A percentile compares a stretch with the other conserved stretches of the same genome.
Conservation (phyloP, 2,888 invertebrate genomes). For the Pseudococcus longispinus region DNA sequence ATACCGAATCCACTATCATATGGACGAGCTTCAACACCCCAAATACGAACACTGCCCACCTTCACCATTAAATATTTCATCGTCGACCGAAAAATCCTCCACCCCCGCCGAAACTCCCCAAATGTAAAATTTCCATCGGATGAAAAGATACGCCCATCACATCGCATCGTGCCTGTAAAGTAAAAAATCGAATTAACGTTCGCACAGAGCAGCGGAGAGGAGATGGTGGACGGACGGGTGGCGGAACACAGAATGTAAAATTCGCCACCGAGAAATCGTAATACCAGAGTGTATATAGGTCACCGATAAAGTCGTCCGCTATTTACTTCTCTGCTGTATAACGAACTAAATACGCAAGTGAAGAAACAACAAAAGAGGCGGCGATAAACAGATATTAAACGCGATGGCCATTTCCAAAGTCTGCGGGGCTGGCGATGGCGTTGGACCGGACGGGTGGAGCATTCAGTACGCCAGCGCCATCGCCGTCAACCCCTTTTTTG, state of each 20-base stretch:
- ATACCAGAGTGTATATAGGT: neutral
- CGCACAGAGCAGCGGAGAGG: too few species aligned
- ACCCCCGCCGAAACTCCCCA: too few species aligned
- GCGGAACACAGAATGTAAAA: neutral
- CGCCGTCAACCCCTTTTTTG: neutral
- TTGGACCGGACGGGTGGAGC: neutral
- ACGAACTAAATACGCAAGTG: neutral
- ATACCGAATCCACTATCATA: too few species aligned
- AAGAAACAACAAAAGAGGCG: conserved; percentile 11
- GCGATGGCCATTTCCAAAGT: conserved; percentile 5
- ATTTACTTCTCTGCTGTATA: neutral
- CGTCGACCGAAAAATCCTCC: too few species aligned
- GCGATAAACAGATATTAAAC: conserved; percentile 5
- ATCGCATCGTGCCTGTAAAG: neutral
- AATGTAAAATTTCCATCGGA: too few species aligned
- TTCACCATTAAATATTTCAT: too few species aligned
- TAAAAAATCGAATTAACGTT: neutral
- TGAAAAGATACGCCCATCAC: neutral
- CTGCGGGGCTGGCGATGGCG: neutral
- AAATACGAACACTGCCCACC: too few species aligned
- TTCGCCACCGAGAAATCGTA: conserved; percentile 11
- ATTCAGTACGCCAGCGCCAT: neutral
- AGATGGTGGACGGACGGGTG: neutral
- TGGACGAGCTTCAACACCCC: too few species aligned
- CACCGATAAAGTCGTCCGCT: conserved; percentile 5